phyloP scores from a whole-genome alignment of 2,797 vertebrate genomes.

The Parambassis ranga region DNA sequence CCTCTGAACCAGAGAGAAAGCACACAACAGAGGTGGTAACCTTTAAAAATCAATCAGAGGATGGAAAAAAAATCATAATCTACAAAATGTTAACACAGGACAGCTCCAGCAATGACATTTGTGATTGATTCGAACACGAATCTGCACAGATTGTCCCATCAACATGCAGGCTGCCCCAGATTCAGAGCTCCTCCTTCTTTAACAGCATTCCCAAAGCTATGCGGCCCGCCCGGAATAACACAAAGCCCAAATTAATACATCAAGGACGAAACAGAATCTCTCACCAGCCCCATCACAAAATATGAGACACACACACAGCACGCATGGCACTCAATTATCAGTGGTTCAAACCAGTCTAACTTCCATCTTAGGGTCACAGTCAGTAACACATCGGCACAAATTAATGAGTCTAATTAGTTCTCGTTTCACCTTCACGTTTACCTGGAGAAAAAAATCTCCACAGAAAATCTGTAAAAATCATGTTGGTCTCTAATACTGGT shows the following conservation, averaged over 20 bases:
- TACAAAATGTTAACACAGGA: constrained; percentile 12
- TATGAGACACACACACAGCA: constrained; percentile 36
- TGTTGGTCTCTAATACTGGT: constrained; percentile 2
- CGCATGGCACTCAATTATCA: constrained; percentile 30
- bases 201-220: constrained; percentile 28
- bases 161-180: constrained; percentile 54
- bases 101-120: constrained; percentile 18
- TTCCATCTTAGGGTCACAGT: constrained; percentile 30
- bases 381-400: constrained; percentile 20
- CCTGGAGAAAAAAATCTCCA: constrained; percentile 33
- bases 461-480: constrained; percentile 14
- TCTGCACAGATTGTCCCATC: constrained; percentile 74
- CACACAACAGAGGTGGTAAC: not conserved
- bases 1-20: constrained; percentile 7
- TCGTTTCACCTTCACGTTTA: constrained; percentile 17
- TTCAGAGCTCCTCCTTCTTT: constrained; percentile 27
- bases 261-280: constrained; percentile 41
- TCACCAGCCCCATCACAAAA: constrained; percentile 28
- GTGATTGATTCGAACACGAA: constrained; percentile 41
- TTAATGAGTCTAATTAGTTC: constrained; percentile 3
- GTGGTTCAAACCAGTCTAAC: constrained; percentile 27
- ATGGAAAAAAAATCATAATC: not conserved
- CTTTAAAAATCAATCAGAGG: constrained; percentile 5
- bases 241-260: constrained; percentile 39
- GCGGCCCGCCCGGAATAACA: constrained; percentile 34